Evolutionary conservation across 2,888 invertebrate species (phyloP), one percentile per base, ranked within the genome.

Genomic region (Cactoblastis cactorum): DNA sequence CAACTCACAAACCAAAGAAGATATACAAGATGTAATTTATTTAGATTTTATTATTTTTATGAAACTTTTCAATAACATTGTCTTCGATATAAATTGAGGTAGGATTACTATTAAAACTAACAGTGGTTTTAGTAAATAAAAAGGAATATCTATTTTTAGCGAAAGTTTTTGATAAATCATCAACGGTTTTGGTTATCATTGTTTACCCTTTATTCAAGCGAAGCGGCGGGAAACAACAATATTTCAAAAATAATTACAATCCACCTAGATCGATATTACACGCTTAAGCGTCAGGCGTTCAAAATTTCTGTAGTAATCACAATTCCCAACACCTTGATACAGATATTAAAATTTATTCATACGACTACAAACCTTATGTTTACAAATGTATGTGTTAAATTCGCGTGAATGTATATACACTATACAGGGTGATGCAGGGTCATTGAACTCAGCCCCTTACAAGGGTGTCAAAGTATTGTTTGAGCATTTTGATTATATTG

Each of bases 381-480:
- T 1, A 14, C 5, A 12, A 28, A 15, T 11, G 28, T 43, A 43
- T 11, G 17, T 43, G 28, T 43, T 15, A 28, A 17, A 43, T 43
- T 43, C 43, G 43, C 28, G 17, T 11, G 43, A 24, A 28, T 11
- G 28, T 17, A 17, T 32, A 17, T 32, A n/a, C 28, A 17, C 17
- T 43, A 28, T 32, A 43, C 43, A 43, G 43, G 43, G 32, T 43
- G 28, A 43, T 28, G 9, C 14, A 39, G 18, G 49, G 32, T 49
- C 49, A 49, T 33, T 34, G 49, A 49, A 32, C 49, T 14, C 49
- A 14, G 41, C 39, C 49, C 49, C 49, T 51, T 46, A 50, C 51
- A 45, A 52, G 58, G 55, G 55, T 58, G 53, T 55, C 52, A 50
- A 33, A 39, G 50, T 50, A 54, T 54, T 55, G 55, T 58, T 54